These are phyloP conservation scores for Calephelis virginiensis DNA, from an alignment of 1,140 invertebrate genomes.

Conservation along the genomic window DNA sequence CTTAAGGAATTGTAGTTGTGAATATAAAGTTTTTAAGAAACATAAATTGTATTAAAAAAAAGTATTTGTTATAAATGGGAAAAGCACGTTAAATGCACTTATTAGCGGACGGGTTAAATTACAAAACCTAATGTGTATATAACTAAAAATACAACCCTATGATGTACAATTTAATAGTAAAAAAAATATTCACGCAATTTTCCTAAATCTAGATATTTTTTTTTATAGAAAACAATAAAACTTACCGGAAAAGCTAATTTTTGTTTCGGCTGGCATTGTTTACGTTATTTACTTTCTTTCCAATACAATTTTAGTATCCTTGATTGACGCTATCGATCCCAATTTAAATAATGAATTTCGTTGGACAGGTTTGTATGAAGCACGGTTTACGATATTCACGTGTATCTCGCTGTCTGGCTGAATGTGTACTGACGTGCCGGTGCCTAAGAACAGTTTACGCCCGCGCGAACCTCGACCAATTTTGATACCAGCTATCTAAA, in stretches of 20 bases:
- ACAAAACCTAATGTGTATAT: too few relatives aligned
- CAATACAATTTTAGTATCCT: slow-evolving; percentile 25
- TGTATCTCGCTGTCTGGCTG: slow-evolving; percentile 47
- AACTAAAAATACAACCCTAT: too few relatives aligned
- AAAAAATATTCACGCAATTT: background rate
- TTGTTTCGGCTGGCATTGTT: slow-evolving; percentile 69
- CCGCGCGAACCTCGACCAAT: slow-evolving; percentile 44
- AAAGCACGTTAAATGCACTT: too few relatives aligned
- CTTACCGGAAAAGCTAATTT: slow-evolving; percentile 73
- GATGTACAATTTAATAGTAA: background rate
- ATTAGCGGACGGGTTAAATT: too few relatives aligned
- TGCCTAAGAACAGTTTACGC: slow-evolving; percentile 32
- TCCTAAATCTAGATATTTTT: too few relatives aligned
- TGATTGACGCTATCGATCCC: slow-evolving; percentile 5
- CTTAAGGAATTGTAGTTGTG: too few relatives aligned
- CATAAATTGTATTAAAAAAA: too few relatives aligned
- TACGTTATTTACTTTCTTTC: slow-evolving; percentile 5
- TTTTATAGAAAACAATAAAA: too few relatives aligned
- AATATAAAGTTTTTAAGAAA: too few relatives aligned
- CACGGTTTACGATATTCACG: slow-evolving; percentile 34
- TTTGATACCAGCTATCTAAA: slow-evolving; percentile 45
- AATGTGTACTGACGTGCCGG: slow-evolving; percentile 54
- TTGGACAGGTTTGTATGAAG: slow-evolving; percentile 2
- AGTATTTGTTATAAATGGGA: too few relatives aligned
- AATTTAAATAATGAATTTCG: slow-evolving; percentile 13